Evolutionary conservation across 92 coral and sea anemone species (phyloP).

Genomic region (Actinernus sp.): DNA sequence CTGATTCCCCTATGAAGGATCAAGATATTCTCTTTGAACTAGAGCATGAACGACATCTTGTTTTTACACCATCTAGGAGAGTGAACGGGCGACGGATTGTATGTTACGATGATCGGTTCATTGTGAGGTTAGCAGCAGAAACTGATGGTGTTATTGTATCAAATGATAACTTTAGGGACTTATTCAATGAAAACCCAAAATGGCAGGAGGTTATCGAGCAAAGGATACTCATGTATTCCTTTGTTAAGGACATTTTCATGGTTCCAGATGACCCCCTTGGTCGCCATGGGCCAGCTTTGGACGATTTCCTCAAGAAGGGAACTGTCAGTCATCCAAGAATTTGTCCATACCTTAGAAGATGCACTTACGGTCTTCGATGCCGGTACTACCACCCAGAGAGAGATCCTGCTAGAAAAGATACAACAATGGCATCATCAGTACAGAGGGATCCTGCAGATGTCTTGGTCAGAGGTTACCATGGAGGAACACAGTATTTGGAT

Average conservation of each 20-base stretch:
- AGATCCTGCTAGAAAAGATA: slow-evolving; percentile 64
- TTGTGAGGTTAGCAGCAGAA: slow-evolving; percentile 87
- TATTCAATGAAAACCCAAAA: slow-evolving; percentile 80
- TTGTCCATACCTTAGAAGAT: slow-evolving; percentile 90
- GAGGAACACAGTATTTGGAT: too few species aligned
- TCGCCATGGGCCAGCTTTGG: slow-evolving; percentile 91
- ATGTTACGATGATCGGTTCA: slow-evolving; percentile 96
- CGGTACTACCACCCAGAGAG: slow-evolving; percentile 96
- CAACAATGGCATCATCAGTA: too few species aligned
- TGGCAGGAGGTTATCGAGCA: slow-evolving; percentile 96
- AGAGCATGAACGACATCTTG: slow-evolving; percentile 78
- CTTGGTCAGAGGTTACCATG: too few species aligned
- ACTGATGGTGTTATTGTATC: slow-evolving; percentile 96
- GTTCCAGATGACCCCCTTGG: slow-evolving; percentile 99
- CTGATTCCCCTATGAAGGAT: slow-evolving; percentile 86
- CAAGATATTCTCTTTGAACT: slow-evolving; percentile 82
- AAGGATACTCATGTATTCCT: slow-evolving; percentile 94
- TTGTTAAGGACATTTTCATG: slow-evolving; percentile 96
- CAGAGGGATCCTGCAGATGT: too few species aligned
- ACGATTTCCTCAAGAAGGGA: slow-evolving; percentile 94
- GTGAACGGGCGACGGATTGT: slow-evolving; percentile 96
- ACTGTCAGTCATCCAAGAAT: slow-evolving; percentile 81
- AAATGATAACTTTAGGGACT: slow-evolving; percentile 94
- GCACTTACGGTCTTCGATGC: slow-evolving; percentile 95
- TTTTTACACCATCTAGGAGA: slow-evolving; percentile 93